These are phyloP conservation scores for Ylistrum balloti DNA, from an alignment of 1,140 invertebrate species.

Conservation along the genomic window DNA sequence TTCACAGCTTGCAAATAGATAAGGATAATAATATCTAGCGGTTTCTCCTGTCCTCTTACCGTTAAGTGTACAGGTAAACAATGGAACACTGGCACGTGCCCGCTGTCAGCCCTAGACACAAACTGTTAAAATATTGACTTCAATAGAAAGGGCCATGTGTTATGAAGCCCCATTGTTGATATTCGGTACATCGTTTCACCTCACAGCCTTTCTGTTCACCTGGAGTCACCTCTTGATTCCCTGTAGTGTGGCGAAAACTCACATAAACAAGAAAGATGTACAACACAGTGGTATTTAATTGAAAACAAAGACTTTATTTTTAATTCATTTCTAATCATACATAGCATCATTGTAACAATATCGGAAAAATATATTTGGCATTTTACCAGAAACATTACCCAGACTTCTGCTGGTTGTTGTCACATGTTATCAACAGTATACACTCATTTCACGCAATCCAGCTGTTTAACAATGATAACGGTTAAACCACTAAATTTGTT, in stretches of 20 bases:
- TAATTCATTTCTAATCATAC: slow-evolving; percentile 5
- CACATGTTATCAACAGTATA: neutral
- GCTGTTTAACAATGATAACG: neutral
- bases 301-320: slow-evolving; percentile 34
- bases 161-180: slow-evolving; percentile 14
- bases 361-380: slow-evolving; percentile 37
- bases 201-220: neutral
- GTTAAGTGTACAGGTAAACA: slow-evolving; percentile 34
- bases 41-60: neutral
- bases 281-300: slow-evolving; percentile 7
- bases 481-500: too few species aligned
- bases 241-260: neutral
- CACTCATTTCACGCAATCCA: neutral
- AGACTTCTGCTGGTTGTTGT: neutral
- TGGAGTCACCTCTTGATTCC: neutral
- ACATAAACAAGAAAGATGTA: neutral
- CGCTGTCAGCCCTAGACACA: slow-evolving; percentile 8
- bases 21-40: neutral
- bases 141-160: slow-evolving; percentile 32
- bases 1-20: slow-evolving; percentile 5
- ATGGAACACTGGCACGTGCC: neutral
- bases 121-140: slow-evolving; percentile 36
- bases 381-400: neutral
- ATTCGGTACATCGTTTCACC: neutral
- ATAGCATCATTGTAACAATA: slow-evolving; percentile 15